Evolutionary conservation across 2,888 invertebrate genomes (phyloP), one percentile per base, ranked within the genome.

Genomic region (Argyra leucocephala): DNA sequence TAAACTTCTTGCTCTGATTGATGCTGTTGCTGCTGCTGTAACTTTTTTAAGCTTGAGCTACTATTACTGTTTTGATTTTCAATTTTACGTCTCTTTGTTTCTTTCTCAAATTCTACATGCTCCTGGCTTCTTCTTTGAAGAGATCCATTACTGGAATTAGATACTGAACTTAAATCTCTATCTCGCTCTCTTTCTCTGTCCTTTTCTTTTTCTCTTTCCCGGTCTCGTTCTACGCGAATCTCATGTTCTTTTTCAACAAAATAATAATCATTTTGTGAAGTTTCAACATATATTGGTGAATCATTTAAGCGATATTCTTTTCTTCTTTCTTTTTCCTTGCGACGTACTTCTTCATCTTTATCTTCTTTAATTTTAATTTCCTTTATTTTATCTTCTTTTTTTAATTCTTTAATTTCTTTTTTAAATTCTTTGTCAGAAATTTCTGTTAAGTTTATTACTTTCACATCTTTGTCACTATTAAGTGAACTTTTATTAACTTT

Each of bases 141-240:
- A n/a, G 82, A 81, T 65, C 80, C 81, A 65, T 80, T 79, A 78
- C 83, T 80, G 72, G 83, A 74, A 76, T 84, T 76, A 73, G 83
- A 83, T 72, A 84, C 77, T 71, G 81, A 77, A 79, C 84, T 81
- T 70, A 85, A 79, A 76, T 86, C 82, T 73, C 86, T 75, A 74
- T 83, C 82, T 70, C 86, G 83, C 71, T 87, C 88, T 73, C 86
- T 84, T 71, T 80, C 84, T 71, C 84, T 82, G 65, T 87, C 88
- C 72, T n/a, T 74, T 72, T 22, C 71, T 71, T 21, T 74, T 72
- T 22, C 71, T 10, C 64, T 48, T 48, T 48, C 48, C 15, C 48
- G 12, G 5, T 48, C 48, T 3, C 48, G 48, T 48, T 48, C 48
- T 18, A 18, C 48, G 5, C 48, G 48, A 12, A 48, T 2, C 5